These are phyloP conservation scores for Sylvietta virens DNA, from an alignment of 2,113 vertebrate genomes.

Conservation along the genomic window DNA sequence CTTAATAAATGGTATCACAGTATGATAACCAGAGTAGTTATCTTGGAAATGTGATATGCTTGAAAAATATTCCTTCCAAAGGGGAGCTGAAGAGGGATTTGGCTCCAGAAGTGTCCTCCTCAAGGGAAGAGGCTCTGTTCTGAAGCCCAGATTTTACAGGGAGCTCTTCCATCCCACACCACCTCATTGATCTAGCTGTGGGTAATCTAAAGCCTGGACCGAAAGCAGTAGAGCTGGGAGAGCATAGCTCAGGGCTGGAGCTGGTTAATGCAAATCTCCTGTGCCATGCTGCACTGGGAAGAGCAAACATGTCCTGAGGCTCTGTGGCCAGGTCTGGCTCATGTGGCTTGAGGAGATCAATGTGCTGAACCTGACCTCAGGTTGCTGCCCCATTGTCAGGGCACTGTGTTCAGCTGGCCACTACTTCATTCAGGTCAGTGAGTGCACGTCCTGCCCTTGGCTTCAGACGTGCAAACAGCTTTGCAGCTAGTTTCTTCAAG, in stretches of 20 bases:
- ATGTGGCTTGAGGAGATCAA: not conserved
- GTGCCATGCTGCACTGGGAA: not conserved
- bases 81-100: not conserved
- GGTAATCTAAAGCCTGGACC: fast-evolving
- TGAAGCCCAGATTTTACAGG: not conserved
- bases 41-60: not conserved
- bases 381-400: not conserved
- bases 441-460: not conserved
- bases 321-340: not conserved
- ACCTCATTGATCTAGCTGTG: not conserved
- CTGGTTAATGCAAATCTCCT: not conserved
- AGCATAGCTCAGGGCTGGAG: fast-evolving
- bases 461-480: not conserved
- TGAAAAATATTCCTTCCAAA: not conserved
- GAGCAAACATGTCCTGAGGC: not conserved
- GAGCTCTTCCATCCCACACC: not conserved
- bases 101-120: not conserved
- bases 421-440: not conserved
- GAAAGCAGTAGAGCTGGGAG: not conserved
- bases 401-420: not conserved
- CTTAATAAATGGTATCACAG: not conserved
- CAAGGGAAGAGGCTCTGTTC: not conserved
- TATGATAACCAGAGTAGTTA: not conserved
- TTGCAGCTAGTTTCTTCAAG: not conserved
- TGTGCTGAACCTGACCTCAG: not conserved